phyloP scores from a whole-genome alignment of 2,888 invertebrate genomes.

The Heliconius ismenius region DNA sequence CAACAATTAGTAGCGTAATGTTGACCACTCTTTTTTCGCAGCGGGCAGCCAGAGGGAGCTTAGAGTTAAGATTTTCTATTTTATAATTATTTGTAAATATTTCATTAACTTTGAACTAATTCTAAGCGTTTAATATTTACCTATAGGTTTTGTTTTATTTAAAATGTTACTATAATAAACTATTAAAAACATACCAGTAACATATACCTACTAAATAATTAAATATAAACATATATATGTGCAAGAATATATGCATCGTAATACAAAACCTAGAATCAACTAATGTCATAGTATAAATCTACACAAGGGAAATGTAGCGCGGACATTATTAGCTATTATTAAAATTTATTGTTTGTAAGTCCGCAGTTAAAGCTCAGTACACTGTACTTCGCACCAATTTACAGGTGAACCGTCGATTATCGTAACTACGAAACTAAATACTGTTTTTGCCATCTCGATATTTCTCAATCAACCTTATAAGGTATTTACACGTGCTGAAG shows the following conservation, averaged over 20 bases:
- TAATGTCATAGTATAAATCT: constrained; percentile 36
- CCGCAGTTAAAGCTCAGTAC: constrained; percentile 32
- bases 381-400: constrained; percentile 33
- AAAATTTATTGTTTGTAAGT: constrained; percentile 38
- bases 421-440: constrained; percentile 25
- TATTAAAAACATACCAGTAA: not conserved
- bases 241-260: not conserved
- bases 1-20: too few relatives aligned
- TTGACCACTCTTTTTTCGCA: too few relatives aligned
- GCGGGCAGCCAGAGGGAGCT: too few relatives aligned
- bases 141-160: too few relatives aligned
- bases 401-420: constrained; percentile 26
- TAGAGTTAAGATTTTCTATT: too few relatives aligned
- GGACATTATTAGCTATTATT: constrained; percentile 40
- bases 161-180: too few relatives aligned
- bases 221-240: not conserved
- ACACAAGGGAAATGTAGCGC: constrained; percentile 37
- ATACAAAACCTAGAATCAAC: not conserved
- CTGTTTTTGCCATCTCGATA: constrained; percentile 32
- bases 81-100: too few relatives aligned
- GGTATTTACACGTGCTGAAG: constrained; percentile 28
- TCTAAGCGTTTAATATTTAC: too few relatives aligned
- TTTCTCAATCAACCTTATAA: constrained; percentile 38
- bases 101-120: too few relatives aligned
- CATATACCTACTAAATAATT: not conserved